Evolutionary conservation across 2,888 invertebrate genomes (phyloP), one percentile per base, ranked within the genome.

Genomic region (Hydraecia micacea): DNA sequence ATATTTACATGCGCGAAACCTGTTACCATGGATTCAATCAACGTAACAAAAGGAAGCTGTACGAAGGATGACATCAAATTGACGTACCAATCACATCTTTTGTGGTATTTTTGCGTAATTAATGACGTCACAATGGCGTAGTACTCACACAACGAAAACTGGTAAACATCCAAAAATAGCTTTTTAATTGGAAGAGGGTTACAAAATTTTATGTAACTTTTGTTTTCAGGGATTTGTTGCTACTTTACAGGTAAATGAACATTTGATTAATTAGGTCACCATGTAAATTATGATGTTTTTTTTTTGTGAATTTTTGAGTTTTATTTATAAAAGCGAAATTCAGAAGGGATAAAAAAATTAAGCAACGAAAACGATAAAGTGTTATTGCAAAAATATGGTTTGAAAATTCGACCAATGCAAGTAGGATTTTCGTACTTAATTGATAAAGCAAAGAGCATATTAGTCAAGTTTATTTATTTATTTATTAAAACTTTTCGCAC

Each of bases 141-240:
- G 52, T 52, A 52, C 5, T 42, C 9, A 15, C 63, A 63, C n/a
- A 67, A 36, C 46, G 28, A 46, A 67, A 62, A 74, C 21, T 55
- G 63, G 32, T 69, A 39, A 58, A 66, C 18, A 42, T 75, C 80
- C 65, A 32, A 62, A 75, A 80, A 84, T 83, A 73, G 49, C 46
- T 55, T 49, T 28, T 28, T 75, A 83, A 80, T 83, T 84, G 75
- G 55, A 75, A 79, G 68, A 52, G 46, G 55, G 84, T 66, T 39
- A 55, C 52, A 52, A 63, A 79, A 74, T 67, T 68, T 60, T 36
- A 62, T 7, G 39, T 60, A 63, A 65, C 68, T 55, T 60, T 55
- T 72, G 75, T 69, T 72, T 65, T 55, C 7, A 25, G n/a, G 55
- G 3, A 36, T 69, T 81, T 21, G 36, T 55, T 28, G 3, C 32